Evolutionary conservation across 37 sponge, comb jelly and placozoan genomes (phyloP).

Genomic region (Halichondria panicea): DNA sequence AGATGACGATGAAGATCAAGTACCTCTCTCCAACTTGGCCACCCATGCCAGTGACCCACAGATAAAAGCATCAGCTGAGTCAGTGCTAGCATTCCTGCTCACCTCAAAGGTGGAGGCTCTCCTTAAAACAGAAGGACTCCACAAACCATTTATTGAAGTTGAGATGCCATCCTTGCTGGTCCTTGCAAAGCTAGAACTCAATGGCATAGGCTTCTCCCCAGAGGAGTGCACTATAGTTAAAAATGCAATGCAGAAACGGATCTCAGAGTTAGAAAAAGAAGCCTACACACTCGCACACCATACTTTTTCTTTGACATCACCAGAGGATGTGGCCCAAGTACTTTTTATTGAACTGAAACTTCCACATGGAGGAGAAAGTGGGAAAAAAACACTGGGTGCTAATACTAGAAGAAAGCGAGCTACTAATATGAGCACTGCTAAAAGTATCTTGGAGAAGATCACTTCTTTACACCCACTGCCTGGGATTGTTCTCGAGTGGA

Average conservation of each 20-base stretch:
- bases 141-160: slow-evolving; percentile 58
- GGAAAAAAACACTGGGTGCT: slow-evolving; percentile 26
- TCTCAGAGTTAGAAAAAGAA: slow-evolving; percentile 67
- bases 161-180: slow-evolving; percentile 80
- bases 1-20: slow-evolving; percentile 24
- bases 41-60: slow-evolving; percentile 65
- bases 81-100: slow-evolving; percentile 62
- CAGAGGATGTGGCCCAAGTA: slow-evolving; percentile 85
- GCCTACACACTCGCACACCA: slow-evolving; percentile 68
- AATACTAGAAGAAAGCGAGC: slow-evolving; percentile 32
- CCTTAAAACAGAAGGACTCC: slow-evolving; percentile 65
- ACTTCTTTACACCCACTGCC: slow-evolving; percentile 85
- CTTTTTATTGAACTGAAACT: slow-evolving; percentile 86
- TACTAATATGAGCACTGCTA: slow-evolving; percentile 86
- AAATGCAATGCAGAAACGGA: slow-evolving; percentile 46
- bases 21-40: slow-evolving; percentile 62
- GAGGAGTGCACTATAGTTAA: slow-evolving; percentile 54
- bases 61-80: slow-evolving; percentile 63
- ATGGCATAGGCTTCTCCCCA: slow-evolving; percentile 85
- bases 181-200: slow-evolving; percentile 84
- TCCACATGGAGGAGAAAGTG: slow-evolving; percentile 28
- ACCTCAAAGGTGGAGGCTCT: slow-evolving; percentile 58
- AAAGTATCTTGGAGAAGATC: slow-evolving; percentile 89
- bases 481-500: slow-evolving; percentile 84
- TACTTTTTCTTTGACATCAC: slow-evolving; percentile 83